A percentile compares a stretch with the other conserved stretches of the same genome.
Evolutionary conservation across 1,140 invertebrate species (phyloP).

Genomic region (Drosophila tani): DNA sequence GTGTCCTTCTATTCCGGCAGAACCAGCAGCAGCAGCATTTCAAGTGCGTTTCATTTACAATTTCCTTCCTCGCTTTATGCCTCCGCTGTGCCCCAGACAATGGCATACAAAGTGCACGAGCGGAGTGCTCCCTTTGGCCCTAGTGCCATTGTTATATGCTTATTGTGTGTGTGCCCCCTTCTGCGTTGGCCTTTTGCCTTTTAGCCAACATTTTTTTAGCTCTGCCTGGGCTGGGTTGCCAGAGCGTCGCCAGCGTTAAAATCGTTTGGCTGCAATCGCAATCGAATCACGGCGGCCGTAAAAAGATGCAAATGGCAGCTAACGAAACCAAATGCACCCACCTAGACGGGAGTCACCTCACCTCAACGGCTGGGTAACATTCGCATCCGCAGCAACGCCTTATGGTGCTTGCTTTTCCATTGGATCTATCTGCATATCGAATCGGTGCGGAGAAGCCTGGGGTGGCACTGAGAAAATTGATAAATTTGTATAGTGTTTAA

Average conservation of each 20-base stretch:
- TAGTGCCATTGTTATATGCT: constrained; percentile 75
- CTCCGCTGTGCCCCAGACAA: constrained; percentile 64
- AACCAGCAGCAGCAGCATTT: constrained; percentile 55
- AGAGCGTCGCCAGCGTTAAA: constrained; percentile 55
- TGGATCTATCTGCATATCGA: constrained; percentile 34
- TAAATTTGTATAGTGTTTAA: too few species aligned
- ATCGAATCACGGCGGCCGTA: constrained; percentile 77
- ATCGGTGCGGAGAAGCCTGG: background rate
- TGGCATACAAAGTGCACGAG: constrained; percentile 50
- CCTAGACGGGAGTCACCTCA: constrained; percentile 40
- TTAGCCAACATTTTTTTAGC: constrained; percentile 18
- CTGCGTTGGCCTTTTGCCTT: constrained; percentile 12
- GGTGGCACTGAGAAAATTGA: background rate
- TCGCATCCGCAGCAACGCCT: background rate
- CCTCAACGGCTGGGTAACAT: background rate
- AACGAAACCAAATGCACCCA: constrained; percentile 43
- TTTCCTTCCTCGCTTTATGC: constrained; percentile 73
- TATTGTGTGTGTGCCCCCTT: constrained; percentile 41
- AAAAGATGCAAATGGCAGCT: constrained; percentile 75
- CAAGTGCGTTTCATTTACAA: constrained; percentile 82
- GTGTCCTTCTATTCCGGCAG: constrained; percentile 15
- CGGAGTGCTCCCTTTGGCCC: constrained; percentile 59
- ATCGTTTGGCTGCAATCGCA: constrained; percentile 68
- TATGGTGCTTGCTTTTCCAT: background rate
- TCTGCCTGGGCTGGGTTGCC: constrained; percentile 25